Evolutionary conservation across 1,140 invertebrate genomes (phyloP).

Genomic region (Drosophila carrolli): DNA sequence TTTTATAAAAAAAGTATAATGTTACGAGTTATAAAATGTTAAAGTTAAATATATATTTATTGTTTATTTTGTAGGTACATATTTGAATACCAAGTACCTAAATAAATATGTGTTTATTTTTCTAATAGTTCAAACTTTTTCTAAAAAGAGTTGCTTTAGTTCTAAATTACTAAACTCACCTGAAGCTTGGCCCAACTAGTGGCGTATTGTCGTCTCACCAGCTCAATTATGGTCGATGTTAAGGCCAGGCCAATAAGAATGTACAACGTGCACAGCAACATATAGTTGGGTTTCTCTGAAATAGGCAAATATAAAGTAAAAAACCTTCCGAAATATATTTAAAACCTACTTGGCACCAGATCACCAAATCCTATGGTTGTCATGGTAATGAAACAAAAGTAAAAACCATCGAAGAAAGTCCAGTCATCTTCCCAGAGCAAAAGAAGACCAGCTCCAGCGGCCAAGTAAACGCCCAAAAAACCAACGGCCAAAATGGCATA

Average conservation of each 20-base stretch:
- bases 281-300: conserved; percentile 93
- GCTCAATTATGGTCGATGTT: conserved; percentile 97
- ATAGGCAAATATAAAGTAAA: conserved; percentile 18
- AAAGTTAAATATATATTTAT: too few relatives aligned
- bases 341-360: conserved; percentile 92
- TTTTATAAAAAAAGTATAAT: too few relatives aligned
- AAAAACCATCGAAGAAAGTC: conserved; percentile 96
- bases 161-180: conserved; percentile 29
- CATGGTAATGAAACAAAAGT: conserved; percentile 98
- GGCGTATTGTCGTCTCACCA: conserved; percentile 93
- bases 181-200: conserved; percentile 92
- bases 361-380: conserved; percentile 97
- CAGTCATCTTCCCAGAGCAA: conserved; percentile 93
- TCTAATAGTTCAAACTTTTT: too few relatives aligned
- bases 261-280: conserved; percentile 95
- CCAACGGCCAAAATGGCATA: conserved; percentile 90
- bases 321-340: not conserved
- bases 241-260: conserved; percentile 96
- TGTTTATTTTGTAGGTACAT: too few relatives aligned
- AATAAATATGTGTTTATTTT: too few relatives aligned
- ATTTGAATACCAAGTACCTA: too few relatives aligned
- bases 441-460: conserved; percentile 90
- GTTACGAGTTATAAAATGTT: too few relatives aligned
- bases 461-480: conserved; percentile 91
- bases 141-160: not conserved